phyloP scores from a whole-genome alignment of 2,113 vertebrate genomes.

The Nycticryphes semicollaris region DNA sequence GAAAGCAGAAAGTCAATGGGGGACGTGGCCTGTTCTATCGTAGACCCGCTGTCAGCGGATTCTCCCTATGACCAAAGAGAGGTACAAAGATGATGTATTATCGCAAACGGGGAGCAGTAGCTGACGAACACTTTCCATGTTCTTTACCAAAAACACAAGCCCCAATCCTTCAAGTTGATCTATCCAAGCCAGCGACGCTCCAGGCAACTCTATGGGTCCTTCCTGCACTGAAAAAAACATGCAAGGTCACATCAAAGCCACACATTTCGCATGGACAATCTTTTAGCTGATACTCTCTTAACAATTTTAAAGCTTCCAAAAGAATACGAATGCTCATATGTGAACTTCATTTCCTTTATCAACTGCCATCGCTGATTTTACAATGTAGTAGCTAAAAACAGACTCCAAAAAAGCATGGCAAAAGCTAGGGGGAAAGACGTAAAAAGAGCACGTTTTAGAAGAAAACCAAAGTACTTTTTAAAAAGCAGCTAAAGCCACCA shows the following conservation, averaged over 20 bases:
- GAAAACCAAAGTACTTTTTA: neutral
- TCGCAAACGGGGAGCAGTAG: neutral
- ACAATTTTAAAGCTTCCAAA: neutral
- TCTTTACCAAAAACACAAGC: neutral
- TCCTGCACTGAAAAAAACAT: neutral
- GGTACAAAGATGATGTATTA: neutral
- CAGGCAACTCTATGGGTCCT: neutral
- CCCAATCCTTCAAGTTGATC: slow-evolving; percentile 25
- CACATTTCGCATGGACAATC: rapidly evolving
- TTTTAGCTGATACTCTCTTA: neutral
- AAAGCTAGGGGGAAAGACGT: neutral
- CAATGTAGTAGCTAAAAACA: neutral
- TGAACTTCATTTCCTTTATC: neutral
- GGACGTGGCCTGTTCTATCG: neutral
- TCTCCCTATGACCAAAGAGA: neutral
- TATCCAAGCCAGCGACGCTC: neutral
- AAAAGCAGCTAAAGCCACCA: neutral
- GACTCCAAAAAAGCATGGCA: neutral
- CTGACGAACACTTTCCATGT: neutral
- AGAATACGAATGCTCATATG: neutral
- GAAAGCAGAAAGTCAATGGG: neutral
- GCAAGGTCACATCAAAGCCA: neutral
- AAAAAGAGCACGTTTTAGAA: neutral
- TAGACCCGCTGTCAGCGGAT: slow-evolving; percentile 5
- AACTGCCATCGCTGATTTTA: neutral